phyloP scores from a whole-genome alignment of 2,113 vertebrate genomes.

The Ursus arctos region DNA sequence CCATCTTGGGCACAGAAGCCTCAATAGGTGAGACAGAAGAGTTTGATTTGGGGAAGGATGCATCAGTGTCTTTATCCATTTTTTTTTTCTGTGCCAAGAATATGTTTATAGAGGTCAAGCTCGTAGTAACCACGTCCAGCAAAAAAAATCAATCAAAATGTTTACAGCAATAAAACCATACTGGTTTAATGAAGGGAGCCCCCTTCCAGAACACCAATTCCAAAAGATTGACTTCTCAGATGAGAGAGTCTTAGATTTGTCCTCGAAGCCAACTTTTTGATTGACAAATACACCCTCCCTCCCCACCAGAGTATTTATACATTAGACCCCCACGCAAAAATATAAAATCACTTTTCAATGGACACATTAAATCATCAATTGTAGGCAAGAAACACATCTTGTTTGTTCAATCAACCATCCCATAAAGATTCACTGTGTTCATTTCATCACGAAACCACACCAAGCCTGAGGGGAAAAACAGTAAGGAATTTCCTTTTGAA shows the following conservation, averaged over 20 bases:
- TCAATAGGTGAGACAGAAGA: not conserved
- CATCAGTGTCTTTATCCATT: not conserved
- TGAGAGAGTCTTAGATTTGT: not conserved
- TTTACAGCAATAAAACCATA: not conserved
- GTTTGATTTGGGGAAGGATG: not conserved
- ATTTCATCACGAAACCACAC: not conserved
- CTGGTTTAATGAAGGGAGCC: not conserved
- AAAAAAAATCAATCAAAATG: not conserved
- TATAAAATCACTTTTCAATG: not conserved
- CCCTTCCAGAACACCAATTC: not conserved
- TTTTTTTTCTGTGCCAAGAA: not conserved
- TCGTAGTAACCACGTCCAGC: not conserved
- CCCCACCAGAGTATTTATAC: not conserved
- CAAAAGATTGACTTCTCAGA: not conserved
- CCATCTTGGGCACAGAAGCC: not conserved
- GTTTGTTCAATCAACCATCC: not conserved
- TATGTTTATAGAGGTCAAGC: not conserved
- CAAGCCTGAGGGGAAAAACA: not conserved
- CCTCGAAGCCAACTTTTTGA: not conserved
- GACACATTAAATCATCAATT: not conserved
- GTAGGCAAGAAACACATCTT: not conserved
- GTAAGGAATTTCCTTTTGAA: not conserved
- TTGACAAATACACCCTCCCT: not conserved
- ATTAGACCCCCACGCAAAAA: not conserved
- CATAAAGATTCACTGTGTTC: not conserved